Conservation (phyloP, 2,888 invertebrate genomes). For the Torymus aiolomorphi region DNA sequence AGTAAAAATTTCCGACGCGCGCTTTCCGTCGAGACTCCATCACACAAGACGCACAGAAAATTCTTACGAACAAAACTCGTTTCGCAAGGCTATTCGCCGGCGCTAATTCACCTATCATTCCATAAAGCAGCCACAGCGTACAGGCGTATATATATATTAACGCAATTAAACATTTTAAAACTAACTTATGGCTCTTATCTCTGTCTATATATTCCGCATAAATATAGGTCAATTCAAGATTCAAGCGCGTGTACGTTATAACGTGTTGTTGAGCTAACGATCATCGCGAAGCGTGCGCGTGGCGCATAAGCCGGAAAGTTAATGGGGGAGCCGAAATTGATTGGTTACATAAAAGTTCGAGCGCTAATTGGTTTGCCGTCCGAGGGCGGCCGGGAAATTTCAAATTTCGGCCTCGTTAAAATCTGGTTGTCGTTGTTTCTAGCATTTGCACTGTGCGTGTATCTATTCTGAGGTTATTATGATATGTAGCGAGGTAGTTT, state of each 20-base stretch:
- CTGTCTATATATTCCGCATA: background rate
- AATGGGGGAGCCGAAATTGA: constrained; percentile 9
- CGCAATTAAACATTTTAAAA: constrained; percentile 17
- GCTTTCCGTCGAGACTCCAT: too few species aligned
- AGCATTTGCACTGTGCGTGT: background rate
- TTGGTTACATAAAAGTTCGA: constrained; percentile 2
- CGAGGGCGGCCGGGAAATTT: background rate
- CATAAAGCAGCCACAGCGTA: too few species aligned
- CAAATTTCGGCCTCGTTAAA: background rate
- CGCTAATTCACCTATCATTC: too few species aligned
- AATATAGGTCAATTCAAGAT: constrained; percentile 29
- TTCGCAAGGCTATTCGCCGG: too few species aligned
- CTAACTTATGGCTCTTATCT: constrained; percentile 9
- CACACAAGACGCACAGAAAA: too few species aligned
- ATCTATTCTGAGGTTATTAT: too few species aligned
- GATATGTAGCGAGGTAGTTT: too few species aligned
- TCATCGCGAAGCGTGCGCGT: background rate
- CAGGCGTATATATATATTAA: background rate
- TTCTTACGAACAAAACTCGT: too few species aligned
- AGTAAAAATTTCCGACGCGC: too few species aligned
- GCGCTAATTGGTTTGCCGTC: constrained; percentile 8
- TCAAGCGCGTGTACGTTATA: background rate
- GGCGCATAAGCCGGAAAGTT: constrained; percentile 3
- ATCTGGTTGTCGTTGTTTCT: background rate
- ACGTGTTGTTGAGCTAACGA: constrained; percentile 23